A percentile compares a stretch with the other conserved stretches of the same genome.
Evolutionary conservation across 1,140 invertebrate species (phyloP).

Genomic region (Venturia canescens): DNA sequence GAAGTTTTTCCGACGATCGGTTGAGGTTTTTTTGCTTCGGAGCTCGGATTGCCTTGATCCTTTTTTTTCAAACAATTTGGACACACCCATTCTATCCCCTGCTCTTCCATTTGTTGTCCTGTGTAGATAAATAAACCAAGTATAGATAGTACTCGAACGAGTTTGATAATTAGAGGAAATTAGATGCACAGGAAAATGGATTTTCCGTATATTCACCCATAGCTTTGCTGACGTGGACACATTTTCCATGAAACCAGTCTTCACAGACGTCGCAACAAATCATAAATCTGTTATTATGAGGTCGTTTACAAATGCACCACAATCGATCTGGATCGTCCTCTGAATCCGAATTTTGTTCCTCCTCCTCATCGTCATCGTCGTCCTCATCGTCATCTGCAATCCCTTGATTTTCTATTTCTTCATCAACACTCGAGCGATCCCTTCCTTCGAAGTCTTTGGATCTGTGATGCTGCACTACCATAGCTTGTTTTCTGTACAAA

Average conservation of each 20-base stretch:
- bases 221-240: slow-evolving; percentile 94
- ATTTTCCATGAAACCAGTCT: slow-evolving; percentile 98
- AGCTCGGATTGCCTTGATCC: slow-evolving; percentile 64
- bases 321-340: slow-evolving; percentile 96
- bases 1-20: neutral
- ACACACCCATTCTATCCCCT: slow-evolving; percentile 94
- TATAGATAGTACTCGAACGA: neutral
- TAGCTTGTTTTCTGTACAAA: slow-evolving; percentile 32
- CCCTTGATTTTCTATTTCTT: slow-evolving; percentile 49
- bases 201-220: slow-evolving; percentile 81
- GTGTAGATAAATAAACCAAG: neutral
- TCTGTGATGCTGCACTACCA: neutral
- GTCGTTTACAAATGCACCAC: slow-evolving; percentile 97
- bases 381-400: slow-evolving; percentile 54
- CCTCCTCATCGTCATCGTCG: slow-evolving; percentile 73
- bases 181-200: neutral
- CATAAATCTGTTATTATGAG: slow-evolving; percentile 98
- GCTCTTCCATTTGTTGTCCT: slow-evolving; percentile 91
- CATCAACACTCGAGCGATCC: slow-evolving; percentile 21
- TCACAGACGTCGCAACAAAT: slow-evolving; percentile 97
- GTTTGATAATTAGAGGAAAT: neutral
- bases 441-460: slow-evolving; percentile 42
- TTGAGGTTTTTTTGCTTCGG: slow-evolving; percentile 49
- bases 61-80: slow-evolving; percentile 87
- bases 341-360: slow-evolving; percentile 81